These are phyloP conservation scores for Drosophila setosimentum DNA, from an alignment of 2,888 invertebrate species.

Conservation along the genomic window DNA sequence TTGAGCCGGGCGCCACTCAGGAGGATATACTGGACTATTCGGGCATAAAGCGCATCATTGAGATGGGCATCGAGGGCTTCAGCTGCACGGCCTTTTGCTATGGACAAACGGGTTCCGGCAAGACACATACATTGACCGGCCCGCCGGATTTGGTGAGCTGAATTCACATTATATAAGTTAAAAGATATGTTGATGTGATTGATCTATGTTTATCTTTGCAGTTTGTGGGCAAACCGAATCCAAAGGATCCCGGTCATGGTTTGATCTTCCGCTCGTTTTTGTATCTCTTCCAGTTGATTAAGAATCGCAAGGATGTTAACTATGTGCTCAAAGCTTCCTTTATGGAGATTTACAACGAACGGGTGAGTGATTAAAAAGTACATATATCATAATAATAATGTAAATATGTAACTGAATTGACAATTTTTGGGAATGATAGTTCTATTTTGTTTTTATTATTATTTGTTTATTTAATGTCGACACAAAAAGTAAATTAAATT, in stretches of 20 bases:
- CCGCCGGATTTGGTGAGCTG: slow-evolving; percentile 92
- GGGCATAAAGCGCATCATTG: slow-evolving; percentile 94
- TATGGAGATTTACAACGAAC: slow-evolving; percentile 98
- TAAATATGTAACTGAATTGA: background rate
- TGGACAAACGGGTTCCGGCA: slow-evolving; percentile 98
- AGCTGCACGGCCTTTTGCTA: slow-evolving; percentile 97
- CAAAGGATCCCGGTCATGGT: slow-evolving; percentile 91
- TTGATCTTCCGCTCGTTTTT: slow-evolving; percentile 95
- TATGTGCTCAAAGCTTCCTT: slow-evolving; percentile 96
- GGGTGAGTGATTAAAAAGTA: slow-evolving; percentile 87
- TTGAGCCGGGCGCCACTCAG: slow-evolving; percentile 95
- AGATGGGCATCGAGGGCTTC: slow-evolving; percentile 98
- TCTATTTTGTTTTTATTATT: background rate
- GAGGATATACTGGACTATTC: slow-evolving; percentile 94
- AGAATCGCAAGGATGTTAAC: slow-evolving; percentile 90
- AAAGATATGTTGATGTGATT: background rate
- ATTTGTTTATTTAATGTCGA: background rate
- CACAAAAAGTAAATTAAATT: background rate
- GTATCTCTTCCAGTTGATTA: slow-evolving; percentile 93
- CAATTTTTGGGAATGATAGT: background rate
- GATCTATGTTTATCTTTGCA: slow-evolving; percentile 77
- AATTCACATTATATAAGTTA: background rate
- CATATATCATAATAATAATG: background rate
- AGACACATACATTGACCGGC: slow-evolving; percentile 97
- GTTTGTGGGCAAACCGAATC: slow-evolving; percentile 89